phyloP scores from a whole-genome alignment of 1,140 invertebrate genomes.

The Planococcus citri region DNA sequence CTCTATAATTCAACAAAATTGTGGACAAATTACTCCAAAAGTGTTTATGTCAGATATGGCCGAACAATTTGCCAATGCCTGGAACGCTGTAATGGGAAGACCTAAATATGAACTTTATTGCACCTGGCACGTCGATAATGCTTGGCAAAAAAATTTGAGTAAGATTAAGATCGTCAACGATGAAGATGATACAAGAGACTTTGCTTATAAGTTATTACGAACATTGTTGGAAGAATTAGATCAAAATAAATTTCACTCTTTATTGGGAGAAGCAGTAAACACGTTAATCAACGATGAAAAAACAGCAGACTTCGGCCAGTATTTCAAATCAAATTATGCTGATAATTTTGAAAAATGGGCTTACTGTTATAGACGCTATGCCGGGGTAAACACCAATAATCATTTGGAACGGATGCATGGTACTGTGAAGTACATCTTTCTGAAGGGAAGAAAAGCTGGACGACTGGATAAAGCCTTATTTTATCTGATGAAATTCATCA shows the following conservation, averaged over 20 bases:
- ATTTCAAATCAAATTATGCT: conserved; percentile 11
- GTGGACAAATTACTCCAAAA: background rate
- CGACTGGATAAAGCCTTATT: conserved; percentile 9
- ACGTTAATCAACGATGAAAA: background rate
- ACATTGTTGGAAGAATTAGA: conserved; percentile 15
- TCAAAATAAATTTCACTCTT: background rate
- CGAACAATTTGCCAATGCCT: conserved; percentile 12
- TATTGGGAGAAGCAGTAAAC: conserved; percentile 5
- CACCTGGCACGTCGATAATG: conserved; percentile 19
- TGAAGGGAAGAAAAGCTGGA: background rate
- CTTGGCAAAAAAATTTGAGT: background rate
- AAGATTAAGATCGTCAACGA: background rate
- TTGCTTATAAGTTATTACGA: conserved; percentile 11
- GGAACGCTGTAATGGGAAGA: conserved; percentile 15
- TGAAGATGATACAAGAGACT: background rate
- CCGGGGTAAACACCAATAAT: conserved; percentile 13
- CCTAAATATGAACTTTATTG: background rate
- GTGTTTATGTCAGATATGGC: conserved; percentile 22
- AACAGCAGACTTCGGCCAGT: background rate
- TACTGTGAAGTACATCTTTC: background rate
- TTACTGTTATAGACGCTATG: background rate
- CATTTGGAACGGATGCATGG: conserved; percentile 18
- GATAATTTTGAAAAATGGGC: background rate
- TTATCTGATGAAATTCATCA: background rate
- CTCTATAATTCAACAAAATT: background rate